Evolutionary conservation across 2,888 invertebrate genomes (phyloP), one percentile per base, ranked within the genome.

Genomic region (Melanostoma scalare): DNA sequence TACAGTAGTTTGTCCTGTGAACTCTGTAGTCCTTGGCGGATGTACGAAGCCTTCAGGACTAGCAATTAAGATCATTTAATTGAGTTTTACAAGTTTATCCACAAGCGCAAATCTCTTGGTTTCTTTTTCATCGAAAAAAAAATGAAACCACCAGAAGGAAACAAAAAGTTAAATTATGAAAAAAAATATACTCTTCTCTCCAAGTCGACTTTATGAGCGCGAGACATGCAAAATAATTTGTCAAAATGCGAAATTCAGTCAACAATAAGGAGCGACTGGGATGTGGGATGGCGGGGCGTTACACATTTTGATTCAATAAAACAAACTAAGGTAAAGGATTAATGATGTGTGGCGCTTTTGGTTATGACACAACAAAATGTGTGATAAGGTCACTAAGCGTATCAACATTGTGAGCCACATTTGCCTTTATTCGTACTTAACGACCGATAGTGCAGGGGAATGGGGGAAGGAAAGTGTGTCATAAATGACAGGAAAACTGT

Each of bases 51-150:
- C 67, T 20, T 20, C 20, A 33, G 58, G 55, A 77, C 52, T 52
- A 35, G 40, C 69, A 78, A 82, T 78, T 69, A 52, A 78, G 77
- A 73, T 84, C 48, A 50, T 52, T 73, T 82, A 78, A 82, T 82
- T 73, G 73, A 73, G 78, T 84, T 77, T 20, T 67, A 46, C 33
- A 68, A 81, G 52, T 77, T 73, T 9, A 10, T 20, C 31, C 31
- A 6, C 50, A 30, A 40, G 56, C 8, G 20, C 30, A 55, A 46
- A 20, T 52, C 20, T 35, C 6, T 69, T 48, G 30, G 31, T 30
- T 35, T 9, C 3, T 52, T 31, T 36, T 44, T 8, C 31, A 4
- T 31, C 35, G 4, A 42, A 50, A 20, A 33, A 35, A 55, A 38
- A 42, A 69, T 9, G 53, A 65, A 58, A 69, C 9, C 35, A 42